A percentile compares a stretch with the other conserved stretches of the same genome.
Conservation (phyloP, 1,140 invertebrate species). For the Acyrthosiphon pisum region DNA sequence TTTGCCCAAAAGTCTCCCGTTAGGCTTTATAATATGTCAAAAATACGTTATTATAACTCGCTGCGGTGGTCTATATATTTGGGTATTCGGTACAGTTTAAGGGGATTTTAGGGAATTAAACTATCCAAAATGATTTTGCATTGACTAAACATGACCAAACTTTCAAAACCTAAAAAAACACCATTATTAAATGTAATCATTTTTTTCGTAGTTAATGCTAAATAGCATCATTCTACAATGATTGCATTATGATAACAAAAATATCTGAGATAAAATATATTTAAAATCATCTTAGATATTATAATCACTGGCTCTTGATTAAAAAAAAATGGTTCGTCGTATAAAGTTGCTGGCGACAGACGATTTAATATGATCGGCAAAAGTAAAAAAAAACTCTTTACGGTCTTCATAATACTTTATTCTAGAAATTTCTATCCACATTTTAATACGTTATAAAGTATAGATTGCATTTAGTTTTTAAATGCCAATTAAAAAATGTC, state of each 20-base stretch:
- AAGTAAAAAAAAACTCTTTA: not conserved
- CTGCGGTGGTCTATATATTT: not conserved
- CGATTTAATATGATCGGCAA: not conserved
- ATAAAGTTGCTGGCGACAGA: not conserved
- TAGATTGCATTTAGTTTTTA: not conserved
- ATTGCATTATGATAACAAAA: not conserved
- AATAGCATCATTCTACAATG: not conserved
- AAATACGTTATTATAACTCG: not conserved
- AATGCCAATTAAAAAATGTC: not conserved
- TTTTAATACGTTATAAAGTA: not conserved
- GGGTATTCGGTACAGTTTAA: not conserved
- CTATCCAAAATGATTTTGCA: not conserved
- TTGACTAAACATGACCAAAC: not conserved
- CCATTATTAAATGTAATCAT: not conserved
- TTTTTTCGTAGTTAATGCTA: not conserved
- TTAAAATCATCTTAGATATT: not conserved
- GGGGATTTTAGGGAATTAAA: not conserved
- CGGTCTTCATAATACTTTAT: not conserved
- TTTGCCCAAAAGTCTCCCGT: not conserved
- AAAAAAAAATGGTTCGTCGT: not conserved
- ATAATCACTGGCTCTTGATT: not conserved
- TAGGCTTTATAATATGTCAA: slow-evolving; percentile 16
- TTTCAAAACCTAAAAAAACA: not conserved
- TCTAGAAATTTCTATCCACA: not conserved
- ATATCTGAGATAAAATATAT: not conserved